Conservation (phyloP, 2,888 invertebrate genomes). For the Lepidochitona cinerea region DNA sequence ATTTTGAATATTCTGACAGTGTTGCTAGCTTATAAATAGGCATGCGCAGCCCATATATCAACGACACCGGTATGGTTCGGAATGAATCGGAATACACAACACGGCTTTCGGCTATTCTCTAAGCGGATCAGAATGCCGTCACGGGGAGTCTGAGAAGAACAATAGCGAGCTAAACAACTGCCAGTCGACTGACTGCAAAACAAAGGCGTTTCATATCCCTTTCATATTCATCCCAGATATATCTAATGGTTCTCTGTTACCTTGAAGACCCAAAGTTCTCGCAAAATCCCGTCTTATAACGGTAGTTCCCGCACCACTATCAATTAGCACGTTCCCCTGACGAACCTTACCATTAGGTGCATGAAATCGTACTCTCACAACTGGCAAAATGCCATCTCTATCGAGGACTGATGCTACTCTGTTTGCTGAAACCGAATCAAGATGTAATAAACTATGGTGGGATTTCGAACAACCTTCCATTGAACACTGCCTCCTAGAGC, state of each 20-base stretch:
- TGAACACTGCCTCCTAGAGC: not conserved
- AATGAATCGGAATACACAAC: too few species aligned
- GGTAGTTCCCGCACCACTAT: conserved; percentile 4
- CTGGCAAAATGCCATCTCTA: conserved; percentile 2
- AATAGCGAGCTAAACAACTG: too few species aligned
- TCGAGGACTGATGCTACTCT: conserved; percentile 3
- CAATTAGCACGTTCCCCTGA: not conserved
- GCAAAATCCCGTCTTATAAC: too few species aligned
- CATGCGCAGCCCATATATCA: too few species aligned
- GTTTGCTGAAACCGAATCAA: conserved; percentile 3
- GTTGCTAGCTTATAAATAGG: too few species aligned
- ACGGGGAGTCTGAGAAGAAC: too few species aligned
- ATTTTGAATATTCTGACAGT: too few species aligned
- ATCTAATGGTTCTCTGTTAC: not conserved
- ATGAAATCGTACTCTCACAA: not conserved
- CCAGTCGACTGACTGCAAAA: too few species aligned
- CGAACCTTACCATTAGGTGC: not conserved
- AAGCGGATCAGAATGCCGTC: too few species aligned
- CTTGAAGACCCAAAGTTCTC: not conserved
- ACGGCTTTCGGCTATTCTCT: too few species aligned
- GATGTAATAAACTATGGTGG: conserved; percentile 11
- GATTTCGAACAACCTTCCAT: conserved; percentile 4
- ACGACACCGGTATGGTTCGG: too few species aligned
- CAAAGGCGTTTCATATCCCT: too few species aligned
- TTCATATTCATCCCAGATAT: not conserved